Percentiles rank a stretch among this genome's conserved stretches.
phyloP scores from a whole-genome alignment of 1,140 invertebrate genomes.

The Rhyacophila brunnea region DNA sequence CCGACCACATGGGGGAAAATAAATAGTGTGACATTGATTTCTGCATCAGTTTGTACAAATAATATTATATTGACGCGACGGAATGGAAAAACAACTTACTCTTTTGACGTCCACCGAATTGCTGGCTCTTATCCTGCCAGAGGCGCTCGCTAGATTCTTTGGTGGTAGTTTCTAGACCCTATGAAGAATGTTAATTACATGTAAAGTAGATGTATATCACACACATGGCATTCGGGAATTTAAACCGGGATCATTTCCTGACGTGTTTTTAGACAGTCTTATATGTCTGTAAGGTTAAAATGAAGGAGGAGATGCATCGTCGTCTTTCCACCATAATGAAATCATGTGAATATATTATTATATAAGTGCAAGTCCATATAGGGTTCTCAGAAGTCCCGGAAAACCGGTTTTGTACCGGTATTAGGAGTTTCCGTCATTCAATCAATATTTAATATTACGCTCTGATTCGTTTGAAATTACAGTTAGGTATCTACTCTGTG shows the following conservation, averaged over 20 bases:
- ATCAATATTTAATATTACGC: too few relatives aligned
- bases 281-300: slow-evolving; percentile 6
- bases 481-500: too few relatives aligned
- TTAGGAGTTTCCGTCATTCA: too few relatives aligned
- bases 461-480: too few relatives aligned
- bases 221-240: slow-evolving; percentile 37
- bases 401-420: too few relatives aligned
- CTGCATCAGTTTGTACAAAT: too few relatives aligned
- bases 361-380: neutral
- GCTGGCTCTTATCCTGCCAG: slow-evolving; percentile 82
- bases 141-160: slow-evolving; percentile 82
- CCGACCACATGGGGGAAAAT: neutral
- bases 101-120: slow-evolving; percentile 85
- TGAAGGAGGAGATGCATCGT: neutral
- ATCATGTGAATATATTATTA: neutral
- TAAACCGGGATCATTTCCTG: neutral
- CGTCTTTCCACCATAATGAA: neutral
- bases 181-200: slow-evolving; percentile 38
- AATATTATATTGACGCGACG: too few relatives aligned
- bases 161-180: slow-evolving; percentile 80
- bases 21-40: neutral
- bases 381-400: neutral
- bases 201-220: slow-evolving; percentile 38
- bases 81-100: slow-evolving; percentile 60
- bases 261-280: slow-evolving; percentile 8